Base-by-base conservation (phyloP, 2,797 vertebrate genomes). In the Scleropages formosus region DNA sequence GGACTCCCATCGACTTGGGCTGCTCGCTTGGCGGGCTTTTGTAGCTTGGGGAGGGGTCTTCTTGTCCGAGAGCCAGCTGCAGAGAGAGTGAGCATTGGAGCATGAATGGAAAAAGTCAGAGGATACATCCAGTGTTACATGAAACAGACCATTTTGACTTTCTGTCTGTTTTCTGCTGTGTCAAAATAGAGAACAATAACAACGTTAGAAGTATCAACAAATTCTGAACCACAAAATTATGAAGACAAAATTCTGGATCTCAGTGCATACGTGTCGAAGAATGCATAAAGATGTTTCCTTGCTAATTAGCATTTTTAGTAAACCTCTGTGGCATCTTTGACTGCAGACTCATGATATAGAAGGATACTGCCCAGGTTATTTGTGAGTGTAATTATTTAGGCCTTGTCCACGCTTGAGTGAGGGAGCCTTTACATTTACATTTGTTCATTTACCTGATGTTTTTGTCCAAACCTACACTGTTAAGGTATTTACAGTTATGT, bases 31-130 rank as follows among this genome's bases (percentile, higher is more conserved):
- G 79, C 12, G 91, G 81, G 78, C 82, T 85, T 84, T 95, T 88
- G 8, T 88, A 78, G 75, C 89, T 89, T 7, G 87, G 80, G 18
- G 92, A 88, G 12, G 88, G 86, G 0, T 94, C 93, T 77, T 95
- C 93, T 82, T 95, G 94, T 84, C 93, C 92, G 75, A 92, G 87
- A 82, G 91, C 92, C 86, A 95, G 92, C 96, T 98, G 81, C 0
- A 77, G 64, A 18, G 1, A 76, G 39, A 61, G 51, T 61, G 53
- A 51, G 47, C 39, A 15, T 49, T 44, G 31, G 11, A 60, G 11
- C 20, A 27, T 56, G 70, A 78, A 49, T 67, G 70, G 64, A 75
- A 73, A 78, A 31, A 81, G 58, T 77, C 73, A 72, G 73, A 70
- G 60, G 74, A 78, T 4, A 26, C 46, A 53, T 51, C 26, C 26